Percentiles rank a stretch among this genome's conserved stretches.
phyloP scores from a whole-genome alignment of 2,888 invertebrate genomes.

The Cheilosia vernalis region DNA sequence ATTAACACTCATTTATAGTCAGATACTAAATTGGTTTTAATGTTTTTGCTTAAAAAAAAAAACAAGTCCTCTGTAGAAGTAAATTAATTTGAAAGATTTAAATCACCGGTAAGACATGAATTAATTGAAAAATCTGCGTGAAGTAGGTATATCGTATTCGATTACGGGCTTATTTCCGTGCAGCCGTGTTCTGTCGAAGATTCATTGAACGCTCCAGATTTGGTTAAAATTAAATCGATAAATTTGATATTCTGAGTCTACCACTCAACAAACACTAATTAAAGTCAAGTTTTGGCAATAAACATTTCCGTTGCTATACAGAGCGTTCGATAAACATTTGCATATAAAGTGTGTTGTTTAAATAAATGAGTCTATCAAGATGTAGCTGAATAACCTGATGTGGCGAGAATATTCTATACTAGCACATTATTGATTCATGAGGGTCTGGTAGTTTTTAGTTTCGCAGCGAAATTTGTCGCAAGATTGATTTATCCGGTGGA shows the following conservation, averaged over 20 bases:
- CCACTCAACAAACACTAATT: not conserved
- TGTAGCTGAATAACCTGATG: no score
- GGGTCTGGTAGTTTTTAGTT: no score
- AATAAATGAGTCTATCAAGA: no score
- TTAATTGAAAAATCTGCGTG: constrained; percentile 20
- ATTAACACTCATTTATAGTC: constrained; percentile 58
- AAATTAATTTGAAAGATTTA: not conserved
- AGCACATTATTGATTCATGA: no score
- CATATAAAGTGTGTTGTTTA: no score
- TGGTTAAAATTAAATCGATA: constrained; percentile 2
- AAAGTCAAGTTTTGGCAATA: not conserved
- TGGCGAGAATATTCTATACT: no score
- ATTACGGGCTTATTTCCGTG: constrained; percentile 24
- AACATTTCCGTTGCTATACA: not conserved
- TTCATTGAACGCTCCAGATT: not conserved
- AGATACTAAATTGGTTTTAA: constrained; percentile 37
- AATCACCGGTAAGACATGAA: constrained; percentile 5
- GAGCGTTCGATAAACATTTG: no score
- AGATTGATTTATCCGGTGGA: no score
- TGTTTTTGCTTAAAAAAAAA: constrained; percentile 1
- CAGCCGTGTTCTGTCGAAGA: not conserved
- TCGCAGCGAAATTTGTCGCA: no score
- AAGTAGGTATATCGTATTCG: constrained; percentile 6
- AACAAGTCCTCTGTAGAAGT: not conserved
- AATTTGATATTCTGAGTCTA: not conserved